Base-by-base conservation (phyloP, 2,888 invertebrate genomes). In the Nudaria mundana region DNA sequence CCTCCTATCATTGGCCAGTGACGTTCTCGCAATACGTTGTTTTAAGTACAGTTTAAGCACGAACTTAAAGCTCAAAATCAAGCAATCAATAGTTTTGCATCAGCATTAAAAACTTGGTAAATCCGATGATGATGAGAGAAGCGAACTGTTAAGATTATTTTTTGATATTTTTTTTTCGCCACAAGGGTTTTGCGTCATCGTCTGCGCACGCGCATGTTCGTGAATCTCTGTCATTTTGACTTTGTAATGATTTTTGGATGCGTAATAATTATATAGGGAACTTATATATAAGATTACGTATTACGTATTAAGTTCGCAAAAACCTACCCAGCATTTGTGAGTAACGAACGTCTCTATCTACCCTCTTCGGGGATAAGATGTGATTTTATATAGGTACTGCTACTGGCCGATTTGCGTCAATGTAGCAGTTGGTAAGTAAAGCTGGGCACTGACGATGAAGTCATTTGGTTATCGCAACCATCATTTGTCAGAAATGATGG, bases 181-280 rank as follows among this genome's bases (percentile, higher is more conserved):
- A 65, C 63, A 67, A 71, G 58, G 66, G 64, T 43, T 71, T 74
- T 79, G 69, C 83, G 82, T 85, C 85, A 85, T 69, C 76, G 84
- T 84, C 85, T 83, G 81, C 57, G 83, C 77, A 55, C 74, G 82
- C 71, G 52, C 22, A 23, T 11, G 3, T 1, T 8, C 13, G 18
- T 13, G 25, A 20, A 40, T 34, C 36, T 31, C n/a, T n/a, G 30
- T n/a, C 28, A 8, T 28, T 29, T 29, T 5, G n/a, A 7, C 14
- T 13, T 18, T 33, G 22, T 25, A 10, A 23, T 23, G 23, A 30
- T 16, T 29, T 26, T 8, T 16, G 28, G 5, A 8, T 12, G 10
- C 5, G 12, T 28, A n/a, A n/a, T n/a, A n/a, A n/a, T n/a, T n/a
- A n/a, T n/a, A n/a, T n/a, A n/a, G n/a, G n/a, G n/a, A n/a, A n/a